Percentiles rank a stretch among this genome's conserved stretches.
Evolutionary conservation across 2,113 vertebrate species (phyloP).

Genomic region (Microcebus griseorufus): DNA sequence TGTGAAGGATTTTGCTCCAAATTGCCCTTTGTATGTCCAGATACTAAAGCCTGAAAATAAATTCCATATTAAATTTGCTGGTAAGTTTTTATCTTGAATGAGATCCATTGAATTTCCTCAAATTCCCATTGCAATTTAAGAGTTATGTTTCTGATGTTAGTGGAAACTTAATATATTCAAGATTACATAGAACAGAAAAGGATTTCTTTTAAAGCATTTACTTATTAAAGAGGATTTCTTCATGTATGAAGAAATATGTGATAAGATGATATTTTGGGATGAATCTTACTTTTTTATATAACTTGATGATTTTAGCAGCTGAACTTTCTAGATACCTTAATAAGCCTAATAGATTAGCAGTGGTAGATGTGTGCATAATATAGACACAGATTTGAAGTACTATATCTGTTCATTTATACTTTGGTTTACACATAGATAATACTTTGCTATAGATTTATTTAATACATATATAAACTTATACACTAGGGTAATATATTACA

Average conservation of each 20-base stretch:
- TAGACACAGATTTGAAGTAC: background rate
- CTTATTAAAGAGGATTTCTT: background rate
- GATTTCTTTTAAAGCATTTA: background rate
- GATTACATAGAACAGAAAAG: background rate
- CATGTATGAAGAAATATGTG: background rate
- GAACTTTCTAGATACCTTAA: background rate
- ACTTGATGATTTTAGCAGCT: background rate
- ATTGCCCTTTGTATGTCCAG: slow-evolving; percentile 96
- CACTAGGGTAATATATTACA: background rate
- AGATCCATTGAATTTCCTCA: background rate
- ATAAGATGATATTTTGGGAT: background rate
- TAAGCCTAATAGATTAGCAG: background rate
- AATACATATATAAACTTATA: background rate
- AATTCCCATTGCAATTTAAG: background rate
- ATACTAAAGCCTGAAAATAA: slow-evolving; percentile 98
- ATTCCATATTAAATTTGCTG: slow-evolving; percentile 99
- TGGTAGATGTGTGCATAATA: background rate
- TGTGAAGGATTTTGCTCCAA: slow-evolving; percentile 98
- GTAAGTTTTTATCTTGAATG: slow-evolving; percentile 83
- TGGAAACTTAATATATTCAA: background rate
- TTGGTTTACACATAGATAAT: background rate
- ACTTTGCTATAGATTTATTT: background rate
- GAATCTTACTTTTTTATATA: background rate
- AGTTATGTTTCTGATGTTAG: background rate
- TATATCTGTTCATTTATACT: background rate